Percentiles rank a stretch among this genome's conserved stretches.
Conservation (phyloP, 2,113 vertebrate genomes). For the Notiomystis cincta region DNA sequence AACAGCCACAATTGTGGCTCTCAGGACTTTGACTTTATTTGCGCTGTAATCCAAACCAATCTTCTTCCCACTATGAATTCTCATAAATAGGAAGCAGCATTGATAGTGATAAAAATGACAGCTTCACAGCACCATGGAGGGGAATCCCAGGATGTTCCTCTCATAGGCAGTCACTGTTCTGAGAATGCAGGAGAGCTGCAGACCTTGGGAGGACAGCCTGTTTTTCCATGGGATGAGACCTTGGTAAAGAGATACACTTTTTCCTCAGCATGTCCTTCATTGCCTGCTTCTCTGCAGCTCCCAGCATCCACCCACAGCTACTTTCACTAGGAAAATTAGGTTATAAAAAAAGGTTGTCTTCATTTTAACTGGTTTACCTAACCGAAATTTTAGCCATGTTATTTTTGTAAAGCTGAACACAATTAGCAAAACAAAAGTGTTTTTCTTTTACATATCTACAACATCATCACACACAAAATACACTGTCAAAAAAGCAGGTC, state of each 20-base stretch:
- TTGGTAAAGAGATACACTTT: not conserved
- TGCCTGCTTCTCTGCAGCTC: not conserved
- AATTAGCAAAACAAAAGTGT: not conserved
- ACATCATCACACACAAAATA: not conserved
- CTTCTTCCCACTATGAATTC: not conserved
- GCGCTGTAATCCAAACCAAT: not conserved
- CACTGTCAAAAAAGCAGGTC: not conserved
- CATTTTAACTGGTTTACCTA: not conserved
- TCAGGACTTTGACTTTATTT: not conserved
- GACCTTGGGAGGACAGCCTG: not conserved
- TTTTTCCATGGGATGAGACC: not conserved
- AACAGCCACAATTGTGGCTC: not conserved
- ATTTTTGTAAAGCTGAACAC: not conserved
- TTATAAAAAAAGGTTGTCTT: not conserved
- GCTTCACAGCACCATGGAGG: not conserved
- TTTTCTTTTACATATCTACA: not conserved
- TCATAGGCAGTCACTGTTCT: not conserved
- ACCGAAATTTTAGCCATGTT: not conserved
- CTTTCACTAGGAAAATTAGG: not conserved
- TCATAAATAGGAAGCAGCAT: conserved; percentile 2
- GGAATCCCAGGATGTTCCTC: not conserved
- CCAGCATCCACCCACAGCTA: not conserved
- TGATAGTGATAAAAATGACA: not conserved
- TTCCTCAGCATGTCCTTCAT: not conserved
- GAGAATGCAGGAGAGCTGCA: not conserved